Conservation (phyloP, 1,140 invertebrate genomes). For the Drosophila virilis region DNA sequence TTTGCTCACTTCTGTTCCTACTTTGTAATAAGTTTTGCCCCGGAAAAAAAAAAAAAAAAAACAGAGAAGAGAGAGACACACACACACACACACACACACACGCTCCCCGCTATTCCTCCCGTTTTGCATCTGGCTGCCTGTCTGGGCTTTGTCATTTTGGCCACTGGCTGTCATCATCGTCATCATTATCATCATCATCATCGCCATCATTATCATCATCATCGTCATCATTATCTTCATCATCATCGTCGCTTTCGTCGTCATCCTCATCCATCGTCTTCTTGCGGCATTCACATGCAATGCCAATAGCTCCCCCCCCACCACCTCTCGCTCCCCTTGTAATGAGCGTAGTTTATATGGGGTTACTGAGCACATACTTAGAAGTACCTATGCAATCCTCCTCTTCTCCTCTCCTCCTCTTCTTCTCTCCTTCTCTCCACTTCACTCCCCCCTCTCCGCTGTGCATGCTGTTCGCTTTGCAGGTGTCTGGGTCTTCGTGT, state of each 20-base stretch:
- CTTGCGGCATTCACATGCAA: constrained; percentile 34
- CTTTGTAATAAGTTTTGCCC: constrained; percentile 74
- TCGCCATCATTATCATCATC: not conserved
- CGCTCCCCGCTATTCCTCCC: not conserved
- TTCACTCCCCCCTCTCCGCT: not conserved
- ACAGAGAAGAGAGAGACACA: not conserved
- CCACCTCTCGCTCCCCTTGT: constrained; percentile 9
- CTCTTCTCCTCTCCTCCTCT: too few relatives aligned
- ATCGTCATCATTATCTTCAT: not conserved
- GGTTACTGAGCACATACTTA: constrained; percentile 51
- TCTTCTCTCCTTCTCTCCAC: not conserved
- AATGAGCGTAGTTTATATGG: constrained; percentile 72
- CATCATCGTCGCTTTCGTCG: constrained; percentile 43
- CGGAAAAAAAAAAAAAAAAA: constrained; percentile 39
- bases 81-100: constrained; percentile 7
- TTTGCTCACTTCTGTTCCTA: constrained; percentile 79
- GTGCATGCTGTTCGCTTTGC: too few relatives aligned
- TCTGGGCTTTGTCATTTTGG: constrained; percentile 45
- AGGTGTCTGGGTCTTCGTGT: constrained; percentile 1
- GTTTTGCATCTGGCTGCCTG: constrained; percentile 10
- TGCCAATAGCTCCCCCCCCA: constrained; percentile 22
- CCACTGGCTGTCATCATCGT: constrained; percentile 43
- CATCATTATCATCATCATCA: constrained; percentile 25
- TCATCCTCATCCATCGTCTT: constrained; percentile 28
- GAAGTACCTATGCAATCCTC: not conserved